Percentiles rank a stretch among this genome's conserved stretches.
Conservation (phyloP, 2,113 vertebrate species). For the Gnathonemus echidnorhynchus region DNA sequence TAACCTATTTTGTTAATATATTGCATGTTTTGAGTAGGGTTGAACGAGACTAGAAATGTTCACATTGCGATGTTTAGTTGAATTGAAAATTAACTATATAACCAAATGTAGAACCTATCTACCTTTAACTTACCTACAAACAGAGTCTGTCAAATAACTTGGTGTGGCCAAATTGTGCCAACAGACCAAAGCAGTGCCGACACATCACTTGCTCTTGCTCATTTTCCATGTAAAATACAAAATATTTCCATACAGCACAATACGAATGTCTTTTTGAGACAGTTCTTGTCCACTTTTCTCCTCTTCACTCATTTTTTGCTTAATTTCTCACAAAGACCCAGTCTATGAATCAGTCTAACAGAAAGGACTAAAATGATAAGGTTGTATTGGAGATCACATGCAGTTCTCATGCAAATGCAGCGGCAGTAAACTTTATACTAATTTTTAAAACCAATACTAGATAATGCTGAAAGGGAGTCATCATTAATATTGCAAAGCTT, state of each 20-base stretch:
- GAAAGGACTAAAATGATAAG: neutral
- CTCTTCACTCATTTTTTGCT: neutral
- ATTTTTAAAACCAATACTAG: neutral
- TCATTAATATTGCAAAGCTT: neutral
- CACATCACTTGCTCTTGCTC: neutral
- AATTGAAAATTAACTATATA: neutral
- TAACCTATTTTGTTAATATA: neutral
- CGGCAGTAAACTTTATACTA: neutral
- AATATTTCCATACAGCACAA: neutral
- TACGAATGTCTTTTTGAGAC: neutral
- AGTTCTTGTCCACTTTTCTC: neutral
- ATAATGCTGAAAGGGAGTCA: neutral
- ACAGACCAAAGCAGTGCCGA: neutral
- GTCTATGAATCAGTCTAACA: neutral
- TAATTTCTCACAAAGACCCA: neutral
- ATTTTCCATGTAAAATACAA: neutral
- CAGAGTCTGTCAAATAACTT: too few species aligned
- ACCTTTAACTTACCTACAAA: neutral
- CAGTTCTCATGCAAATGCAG: neutral
- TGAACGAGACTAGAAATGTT: neutral
- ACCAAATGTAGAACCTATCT: neutral
- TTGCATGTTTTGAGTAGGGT: neutral
- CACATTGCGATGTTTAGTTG: neutral
- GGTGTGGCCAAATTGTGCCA: neutral
- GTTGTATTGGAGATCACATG: neutral